Conservation (phyloP, 1,140 invertebrate species). For the Bactericera cockerelli region DNA sequence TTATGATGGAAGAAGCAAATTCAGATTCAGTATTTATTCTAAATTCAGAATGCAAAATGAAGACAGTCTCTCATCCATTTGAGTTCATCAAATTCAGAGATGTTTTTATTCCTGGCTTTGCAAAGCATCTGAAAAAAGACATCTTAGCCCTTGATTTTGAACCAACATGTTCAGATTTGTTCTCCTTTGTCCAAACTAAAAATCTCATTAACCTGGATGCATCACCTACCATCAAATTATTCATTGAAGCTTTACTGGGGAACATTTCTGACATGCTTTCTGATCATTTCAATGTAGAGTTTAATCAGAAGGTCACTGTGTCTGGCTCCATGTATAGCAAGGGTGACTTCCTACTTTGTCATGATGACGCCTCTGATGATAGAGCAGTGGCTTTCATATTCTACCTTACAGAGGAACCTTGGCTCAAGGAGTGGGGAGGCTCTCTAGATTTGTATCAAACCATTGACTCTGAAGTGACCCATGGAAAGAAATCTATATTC, state of each 20-base stretch:
- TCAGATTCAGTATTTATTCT: not conserved
- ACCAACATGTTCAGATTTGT: conserved; percentile 6
- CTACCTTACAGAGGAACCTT: not conserved
- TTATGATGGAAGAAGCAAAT: not conserved
- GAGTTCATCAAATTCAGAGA: not conserved
- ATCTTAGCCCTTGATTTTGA: not conserved
- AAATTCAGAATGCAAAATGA: conserved; percentile 4
- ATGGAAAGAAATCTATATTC: not conserved
- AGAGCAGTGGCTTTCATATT: not conserved
- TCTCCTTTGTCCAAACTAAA: not conserved
- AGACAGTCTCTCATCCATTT: not conserved
- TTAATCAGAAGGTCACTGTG: not conserved
- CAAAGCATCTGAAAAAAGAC: not conserved
- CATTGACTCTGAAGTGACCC: conserved; percentile 1
- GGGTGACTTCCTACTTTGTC: not conserved
- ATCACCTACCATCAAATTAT: not conserved
- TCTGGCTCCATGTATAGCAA: not conserved
- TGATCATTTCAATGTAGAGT: not conserved
- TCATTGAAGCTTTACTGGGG: not conserved
- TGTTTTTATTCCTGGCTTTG: not conserved
- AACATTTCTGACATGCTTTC: conserved; percentile 1
- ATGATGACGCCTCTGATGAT: conserved; percentile 4
- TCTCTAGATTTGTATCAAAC: conserved; percentile 1
- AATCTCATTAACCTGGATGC: not conserved
- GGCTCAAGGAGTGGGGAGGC: not conserved